Evolutionary conservation across 2,888 invertebrate species (phyloP).

Genomic region (Osedax fenrisi): DNA sequence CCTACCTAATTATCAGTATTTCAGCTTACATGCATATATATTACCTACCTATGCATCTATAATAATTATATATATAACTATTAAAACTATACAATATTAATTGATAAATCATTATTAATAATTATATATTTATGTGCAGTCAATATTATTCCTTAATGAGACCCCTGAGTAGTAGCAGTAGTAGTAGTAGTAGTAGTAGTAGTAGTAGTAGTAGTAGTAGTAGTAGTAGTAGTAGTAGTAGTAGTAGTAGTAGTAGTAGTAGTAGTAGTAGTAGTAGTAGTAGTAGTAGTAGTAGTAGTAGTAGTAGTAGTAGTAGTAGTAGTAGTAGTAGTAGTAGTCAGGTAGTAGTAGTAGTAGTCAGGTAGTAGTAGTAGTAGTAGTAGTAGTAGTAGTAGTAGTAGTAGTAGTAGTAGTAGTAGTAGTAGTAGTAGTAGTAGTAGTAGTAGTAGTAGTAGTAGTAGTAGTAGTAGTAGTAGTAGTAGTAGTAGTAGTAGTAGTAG

Average conservation of each 20-base stretch:
- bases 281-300: constrained; percentile 23
- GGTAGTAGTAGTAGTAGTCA: not conserved
- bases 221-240: not conserved
- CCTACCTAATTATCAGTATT: no score
- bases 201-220: not conserved
- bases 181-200: not conserved
- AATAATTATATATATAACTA: no score
- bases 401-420: constrained; percentile 8
- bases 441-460: constrained; percentile 19
- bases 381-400: constrained; percentile 12
- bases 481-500: not conserved
- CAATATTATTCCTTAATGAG: no score
- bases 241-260: constrained; percentile 11
- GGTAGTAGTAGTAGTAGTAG: not conserved
- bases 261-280: constrained; percentile 35
- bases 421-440: constrained; percentile 17
- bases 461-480: not conserved
- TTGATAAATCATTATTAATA: no score
- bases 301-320: constrained; percentile 12
- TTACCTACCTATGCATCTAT: no score
- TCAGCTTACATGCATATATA: no score
- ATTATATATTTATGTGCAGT: no score
- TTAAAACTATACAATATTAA: no score
- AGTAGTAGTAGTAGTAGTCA: constrained; percentile 14
- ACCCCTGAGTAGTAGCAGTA: no score